Conservation (phyloP, 1,140 invertebrate genomes). For the Aleiodes sp. region DNA sequence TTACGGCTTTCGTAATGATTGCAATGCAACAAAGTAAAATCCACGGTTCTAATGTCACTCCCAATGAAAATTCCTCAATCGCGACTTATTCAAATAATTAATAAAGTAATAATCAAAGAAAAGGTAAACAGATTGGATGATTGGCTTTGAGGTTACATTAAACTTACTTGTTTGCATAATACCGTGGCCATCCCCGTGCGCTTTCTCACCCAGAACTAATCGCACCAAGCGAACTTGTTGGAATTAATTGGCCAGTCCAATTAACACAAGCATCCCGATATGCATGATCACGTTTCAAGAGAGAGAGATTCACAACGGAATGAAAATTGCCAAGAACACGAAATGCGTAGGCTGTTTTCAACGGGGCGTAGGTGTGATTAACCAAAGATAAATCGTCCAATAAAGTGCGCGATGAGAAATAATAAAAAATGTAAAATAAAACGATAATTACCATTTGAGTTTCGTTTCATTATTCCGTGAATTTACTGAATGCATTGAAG, state of each 20-base stretch:
- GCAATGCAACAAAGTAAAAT: too few relatives aligned
- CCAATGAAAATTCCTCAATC: too few relatives aligned
- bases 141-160: neutral
- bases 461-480: conserved; percentile 9
- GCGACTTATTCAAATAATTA: too few relatives aligned
- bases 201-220: conserved; percentile 44
- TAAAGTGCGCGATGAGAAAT: neutral
- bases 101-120: neutral
- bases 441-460: neutral
- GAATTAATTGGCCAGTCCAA: conserved; percentile 65
- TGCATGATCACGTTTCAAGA: conserved; percentile 17
- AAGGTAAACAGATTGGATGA: neutral
- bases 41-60: too few relatives aligned
- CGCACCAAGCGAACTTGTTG: conserved; percentile 62
- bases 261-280: conserved; percentile 56
- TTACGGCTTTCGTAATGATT: too few relatives aligned
- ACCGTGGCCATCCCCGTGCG: conserved; percentile 23
- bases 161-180: neutral
- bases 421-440: neutral
- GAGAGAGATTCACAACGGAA: conserved; percentile 33
- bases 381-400: neutral
- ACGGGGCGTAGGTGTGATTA: conserved; percentile 8
- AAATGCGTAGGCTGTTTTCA: conserved; percentile 24
- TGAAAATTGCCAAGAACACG: conserved; percentile 15
- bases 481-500: conserved; percentile 5